Evolutionary conservation across 2,113 vertebrate species (phyloP), one percentile per base, ranked within the genome.

Genomic region (Bubo bubo): DNA sequence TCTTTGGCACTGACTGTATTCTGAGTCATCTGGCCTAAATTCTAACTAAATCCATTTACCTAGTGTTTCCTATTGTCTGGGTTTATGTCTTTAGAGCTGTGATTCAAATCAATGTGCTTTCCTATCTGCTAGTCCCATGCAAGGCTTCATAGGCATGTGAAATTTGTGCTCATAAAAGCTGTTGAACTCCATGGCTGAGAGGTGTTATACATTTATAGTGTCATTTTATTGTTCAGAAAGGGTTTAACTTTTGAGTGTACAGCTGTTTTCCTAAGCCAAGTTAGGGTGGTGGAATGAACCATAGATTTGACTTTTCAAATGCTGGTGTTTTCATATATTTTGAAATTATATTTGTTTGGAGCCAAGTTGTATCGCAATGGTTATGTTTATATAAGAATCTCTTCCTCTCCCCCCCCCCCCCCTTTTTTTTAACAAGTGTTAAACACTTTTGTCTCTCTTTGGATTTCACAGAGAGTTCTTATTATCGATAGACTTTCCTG

Each of bases 1-100:
- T 88, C 66, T 94, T 93, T 96, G 93, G 77, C 93, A 85, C 27
- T 85, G 77, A 72, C 39, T 79, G 8, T 75, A 23, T 93, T 94
- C 91, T 93, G 84, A 90, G 70, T 96, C 93, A 96, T 95, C 81
- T 94, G 93, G 77, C 80, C 86, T 91, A 64, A 94, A 94, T 94
- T 93, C 91, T 93, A 32, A 60, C 80, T 94, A 82, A 96, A 93
- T 87, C 80, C 81, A 68, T 56, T 45, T 75, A 96, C 90, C 93
- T 95, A 87, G 66, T 87, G 62, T 68, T 96, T 97, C 68, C 90
- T 93, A 17, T 94, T 97, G 91, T 94, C 89, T 91, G 56, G 49
- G 67, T 96, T 95, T 96, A 85, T 85, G 77, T 96, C 90, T 96
- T 95, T 84, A 79, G 84, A 96, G 28, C 86, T 89, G 47, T 67